These are phyloP conservation scores for Bruchidius siliquastri DNA, from an alignment of 2,888 invertebrate species.

Conservation along the genomic window DNA sequence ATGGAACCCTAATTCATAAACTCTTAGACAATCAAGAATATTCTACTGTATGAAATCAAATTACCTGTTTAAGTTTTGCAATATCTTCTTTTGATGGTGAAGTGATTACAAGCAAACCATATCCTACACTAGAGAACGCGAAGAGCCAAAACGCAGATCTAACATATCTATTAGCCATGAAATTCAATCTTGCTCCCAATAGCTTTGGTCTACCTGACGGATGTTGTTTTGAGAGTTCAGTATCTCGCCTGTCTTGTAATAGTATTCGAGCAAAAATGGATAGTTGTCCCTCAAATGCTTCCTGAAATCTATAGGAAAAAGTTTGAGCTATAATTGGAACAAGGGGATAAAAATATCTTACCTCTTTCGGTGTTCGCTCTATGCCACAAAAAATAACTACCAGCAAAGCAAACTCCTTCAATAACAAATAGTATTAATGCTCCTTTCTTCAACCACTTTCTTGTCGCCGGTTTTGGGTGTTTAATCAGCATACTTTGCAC, in stretches of 20 bases:
- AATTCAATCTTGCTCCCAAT: constrained; percentile 56
- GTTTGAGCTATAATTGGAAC: constrained; percentile 1
- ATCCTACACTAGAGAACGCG: constrained; percentile 58
- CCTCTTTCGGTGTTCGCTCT: constrained; percentile 68
- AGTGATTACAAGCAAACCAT: constrained; percentile 55
- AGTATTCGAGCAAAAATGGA: constrained; percentile 62
- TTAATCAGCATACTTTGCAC: constrained; percentile 58
- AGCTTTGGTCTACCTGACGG: constrained; percentile 53
- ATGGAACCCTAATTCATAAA: too few species aligned
- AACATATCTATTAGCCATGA: constrained; percentile 38
- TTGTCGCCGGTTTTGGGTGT: constrained; percentile 53
- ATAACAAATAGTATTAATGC: constrained; percentile 54
- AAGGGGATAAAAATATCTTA: constrained; percentile 33
- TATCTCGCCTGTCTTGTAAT: constrained; percentile 65
- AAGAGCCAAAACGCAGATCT: constrained; percentile 57
- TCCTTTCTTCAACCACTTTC: constrained; percentile 48
- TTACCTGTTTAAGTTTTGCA: constrained; percentile 29
- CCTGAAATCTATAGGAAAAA: constrained; percentile 60
- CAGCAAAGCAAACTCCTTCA: constrained; percentile 58
- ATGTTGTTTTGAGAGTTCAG: constrained; percentile 50
- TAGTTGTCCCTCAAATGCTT: constrained; percentile 62
- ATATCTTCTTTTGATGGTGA: constrained; percentile 47
- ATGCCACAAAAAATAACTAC: constrained; percentile 61
- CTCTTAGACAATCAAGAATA: too few species aligned
- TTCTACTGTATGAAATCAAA: too few species aligned